A percentile compares a stretch with the other conserved stretches of the same genome.
phyloP scores from a whole-genome alignment of 2,113 vertebrate species.

The Phalacrocorax carbo region DNA sequence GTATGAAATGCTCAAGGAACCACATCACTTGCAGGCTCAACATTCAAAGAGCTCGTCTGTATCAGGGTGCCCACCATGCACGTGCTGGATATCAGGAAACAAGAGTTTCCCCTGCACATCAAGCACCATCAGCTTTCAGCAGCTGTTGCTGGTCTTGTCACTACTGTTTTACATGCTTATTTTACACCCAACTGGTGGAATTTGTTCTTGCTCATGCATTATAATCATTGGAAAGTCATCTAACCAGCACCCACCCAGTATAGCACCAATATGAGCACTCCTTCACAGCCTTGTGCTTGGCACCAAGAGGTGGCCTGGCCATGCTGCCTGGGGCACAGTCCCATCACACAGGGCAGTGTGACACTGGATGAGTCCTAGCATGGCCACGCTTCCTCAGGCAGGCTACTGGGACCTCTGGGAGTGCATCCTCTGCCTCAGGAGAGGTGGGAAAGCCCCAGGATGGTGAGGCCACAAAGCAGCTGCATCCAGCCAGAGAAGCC shows the following conservation, averaged over 20 bases:
- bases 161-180: background rate
- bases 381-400: background rate
- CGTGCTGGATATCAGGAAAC: background rate
- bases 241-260: background rate
- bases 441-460: background rate
- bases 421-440: background rate
- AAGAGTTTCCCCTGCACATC: background rate
- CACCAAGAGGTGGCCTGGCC: background rate
- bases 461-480: background rate
- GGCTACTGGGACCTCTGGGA: background rate
- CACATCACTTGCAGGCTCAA: background rate
- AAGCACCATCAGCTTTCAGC: background rate
- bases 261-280: background rate
- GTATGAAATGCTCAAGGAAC: background rate
- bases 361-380: background rate
- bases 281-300: background rate
- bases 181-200: background rate
- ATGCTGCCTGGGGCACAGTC: background rate
- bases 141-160: background rate
- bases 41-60: background rate
- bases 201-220: background rate
- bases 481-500: rapidly evolving
- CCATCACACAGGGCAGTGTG: background rate
- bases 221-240: background rate
- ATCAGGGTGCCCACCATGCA: too few species aligned